Evolutionary conservation across 2,888 invertebrate genomes (phyloP).

Genomic region (Lysandra coridon): DNA sequence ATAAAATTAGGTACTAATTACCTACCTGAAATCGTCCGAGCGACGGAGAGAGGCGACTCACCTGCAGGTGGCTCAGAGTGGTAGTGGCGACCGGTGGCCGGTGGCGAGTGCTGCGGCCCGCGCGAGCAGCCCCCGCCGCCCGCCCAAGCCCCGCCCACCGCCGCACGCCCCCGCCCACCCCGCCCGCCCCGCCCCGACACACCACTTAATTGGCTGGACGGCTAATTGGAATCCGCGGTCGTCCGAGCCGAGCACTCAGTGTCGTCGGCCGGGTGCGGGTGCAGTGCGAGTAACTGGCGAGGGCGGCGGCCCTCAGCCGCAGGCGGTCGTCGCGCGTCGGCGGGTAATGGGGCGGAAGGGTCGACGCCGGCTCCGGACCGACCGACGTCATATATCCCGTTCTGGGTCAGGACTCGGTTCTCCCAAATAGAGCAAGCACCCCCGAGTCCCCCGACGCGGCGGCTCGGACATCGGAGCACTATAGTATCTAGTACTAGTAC

Average conservation of each 20-base stretch:
- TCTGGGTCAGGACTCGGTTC: neutral
- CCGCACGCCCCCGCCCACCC: neutral
- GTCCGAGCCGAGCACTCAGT: neutral
- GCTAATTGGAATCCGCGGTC: neutral
- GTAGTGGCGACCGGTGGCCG: neutral
- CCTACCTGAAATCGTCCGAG: neutral
- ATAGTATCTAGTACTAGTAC: too few relatives aligned
- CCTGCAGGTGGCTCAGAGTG: neutral
- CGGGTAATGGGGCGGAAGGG: slow-evolving; percentile 7
- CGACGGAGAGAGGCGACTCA: neutral
- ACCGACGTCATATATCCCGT: neutral
- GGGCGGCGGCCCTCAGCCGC: neutral
- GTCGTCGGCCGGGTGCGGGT: neutral
- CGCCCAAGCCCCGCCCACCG: slow-evolving; percentile 18
- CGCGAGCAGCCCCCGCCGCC: slow-evolving; percentile 51
- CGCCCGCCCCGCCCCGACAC: neutral
- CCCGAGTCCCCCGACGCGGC: too few relatives aligned
- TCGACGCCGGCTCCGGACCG: neutral
- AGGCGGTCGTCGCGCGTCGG: neutral
- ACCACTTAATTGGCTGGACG: neutral
- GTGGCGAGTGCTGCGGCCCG: slow-evolving; percentile 49
- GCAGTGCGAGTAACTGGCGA: neutral
- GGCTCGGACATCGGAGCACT: too few relatives aligned
- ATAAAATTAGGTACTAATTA: too few relatives aligned
- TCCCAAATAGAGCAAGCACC: too few relatives aligned